Base-by-base conservation (phyloP, 2,113 vertebrate genomes). In the Rhinopomastus cyanomelas region DNA sequence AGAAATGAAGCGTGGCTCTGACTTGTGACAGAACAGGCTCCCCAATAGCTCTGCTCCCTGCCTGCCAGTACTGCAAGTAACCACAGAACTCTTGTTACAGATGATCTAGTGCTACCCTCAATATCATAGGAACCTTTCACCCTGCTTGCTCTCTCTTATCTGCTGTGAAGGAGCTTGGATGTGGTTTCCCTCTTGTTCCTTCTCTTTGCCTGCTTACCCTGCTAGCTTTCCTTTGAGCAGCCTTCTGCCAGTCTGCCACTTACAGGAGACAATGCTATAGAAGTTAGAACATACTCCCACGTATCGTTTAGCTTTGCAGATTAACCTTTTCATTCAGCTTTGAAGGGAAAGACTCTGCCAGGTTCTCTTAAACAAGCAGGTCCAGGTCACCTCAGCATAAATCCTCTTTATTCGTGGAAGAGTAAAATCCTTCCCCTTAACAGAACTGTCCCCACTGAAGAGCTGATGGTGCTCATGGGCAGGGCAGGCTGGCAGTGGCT, bases 11-110 rank as follows among this genome's bases (percentile, higher is more conserved):
- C 2, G 1, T 30, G 32, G 17, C 37, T 89, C 71, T 2, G 2
- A 59, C 20, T 27, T 30, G 1, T 20, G 29, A 52, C 6, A 4
- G 64, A 39, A 52, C 8, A 6, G 21, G 19, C 34, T 62, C 48
- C 29, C 20, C 4, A 3, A 11, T 49, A 68, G 34, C 46, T 65
- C 62, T 3, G 2, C 27, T 25, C 46, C 57, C 36, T 57, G 39
- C 51, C 30, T 2, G 0, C 56, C 56, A 37, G 71, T 18, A 49
- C 53, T 42, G 21, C 64, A 85, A 69, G 25, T 12, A 88, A 69
- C 42, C 0, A 0, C 71, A 73, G 59, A 8, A 25, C 82, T 1
- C 0, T n/a, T 39, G 64, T 85, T 59, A 39, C 46, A 29, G 71
- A 29, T 61, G 20, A 11, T 42, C 16, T 0, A 0, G 53, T 48